A percentile compares a stretch with the other conserved stretches of the same genome.
Conservation (phyloP, 64 coral and sea anemone species). For the Pocillopora verrucosa region DNA sequence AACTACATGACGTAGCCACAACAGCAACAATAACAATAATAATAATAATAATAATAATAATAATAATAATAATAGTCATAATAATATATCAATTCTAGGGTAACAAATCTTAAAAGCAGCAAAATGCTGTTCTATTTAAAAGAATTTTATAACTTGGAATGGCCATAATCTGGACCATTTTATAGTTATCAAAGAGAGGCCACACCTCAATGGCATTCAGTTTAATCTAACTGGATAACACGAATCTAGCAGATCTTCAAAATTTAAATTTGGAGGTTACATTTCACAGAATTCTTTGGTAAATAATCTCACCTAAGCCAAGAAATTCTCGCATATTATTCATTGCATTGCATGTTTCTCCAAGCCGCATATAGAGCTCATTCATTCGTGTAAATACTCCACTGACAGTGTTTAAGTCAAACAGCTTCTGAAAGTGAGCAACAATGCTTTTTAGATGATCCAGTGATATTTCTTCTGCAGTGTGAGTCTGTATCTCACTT, state of each 20-base stretch:
- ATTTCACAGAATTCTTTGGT: not conserved
- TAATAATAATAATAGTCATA: no score
- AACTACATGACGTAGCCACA: no score
- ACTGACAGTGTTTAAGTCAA: conserved; percentile 74
- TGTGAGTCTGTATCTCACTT: conserved; percentile 51
- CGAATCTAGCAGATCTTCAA: not conserved
- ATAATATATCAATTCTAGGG: no score
- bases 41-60: no score
- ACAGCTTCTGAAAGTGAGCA: conserved; percentile 97
- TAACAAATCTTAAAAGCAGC: no score
- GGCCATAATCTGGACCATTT: no score
- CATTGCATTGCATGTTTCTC: conserved; percentile 88
- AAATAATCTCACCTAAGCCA: conserved; percentile 54
- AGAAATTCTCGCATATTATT: conserved; percentile 88
- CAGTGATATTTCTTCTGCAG: conserved; percentile 36
- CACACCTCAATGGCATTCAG: not conserved
- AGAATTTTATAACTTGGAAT: no score
- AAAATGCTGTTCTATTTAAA: no score
- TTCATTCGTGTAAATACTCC: conserved; percentile 98
- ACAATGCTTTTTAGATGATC: conserved; percentile 90
- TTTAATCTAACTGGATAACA: not conserved
- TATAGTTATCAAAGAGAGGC: no score
- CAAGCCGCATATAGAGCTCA: conserved; percentile 90
- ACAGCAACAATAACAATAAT: no score
- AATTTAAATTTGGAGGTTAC: not conserved